A percentile compares a stretch with the other conserved stretches of the same genome.
These are phyloP conservation scores for Amphilophus citrinellus DNA, from an alignment of 2,113 vertebrate genomes.

Conservation along the genomic window DNA sequence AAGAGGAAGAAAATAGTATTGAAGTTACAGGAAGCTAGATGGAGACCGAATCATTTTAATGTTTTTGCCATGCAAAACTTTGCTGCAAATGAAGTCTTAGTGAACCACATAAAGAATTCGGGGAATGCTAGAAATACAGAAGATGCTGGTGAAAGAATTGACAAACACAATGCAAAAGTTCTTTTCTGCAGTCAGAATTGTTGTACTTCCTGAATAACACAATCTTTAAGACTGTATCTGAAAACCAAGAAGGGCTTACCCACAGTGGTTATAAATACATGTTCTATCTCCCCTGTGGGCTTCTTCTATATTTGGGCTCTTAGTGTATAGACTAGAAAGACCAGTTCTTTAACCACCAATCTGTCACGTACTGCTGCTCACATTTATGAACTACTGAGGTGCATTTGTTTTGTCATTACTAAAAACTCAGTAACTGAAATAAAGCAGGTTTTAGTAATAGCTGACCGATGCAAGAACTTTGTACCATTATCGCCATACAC, in stretches of 20 bases:
- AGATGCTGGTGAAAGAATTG: neutral
- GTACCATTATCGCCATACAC: neutral
- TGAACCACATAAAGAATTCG: neutral
- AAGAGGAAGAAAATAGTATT: neutral
- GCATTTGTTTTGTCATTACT: neutral
- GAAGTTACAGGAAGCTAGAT: neutral
- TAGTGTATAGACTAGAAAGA: neutral
- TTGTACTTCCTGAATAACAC: neutral
- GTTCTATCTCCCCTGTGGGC: neutral
- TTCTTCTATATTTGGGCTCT: neutral
- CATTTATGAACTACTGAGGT: neutral
- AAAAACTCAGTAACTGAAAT: neutral
- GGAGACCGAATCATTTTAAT: neutral
- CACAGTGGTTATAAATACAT: constrained; percentile 3
- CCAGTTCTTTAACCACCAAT: constrained; percentile 5
- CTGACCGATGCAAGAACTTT: neutral
- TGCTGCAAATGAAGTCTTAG: neutral
- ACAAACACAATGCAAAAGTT: neutral
- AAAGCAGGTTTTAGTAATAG: neutral
- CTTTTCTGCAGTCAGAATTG: neutral
- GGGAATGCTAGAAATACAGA: neutral
- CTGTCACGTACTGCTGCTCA: neutral
- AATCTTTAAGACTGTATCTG: neutral
- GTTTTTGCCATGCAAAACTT: constrained; percentile 30
- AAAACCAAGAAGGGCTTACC: neutral